phyloP scores from a whole-genome alignment of 2,888 invertebrate species.

The Deladenus siricidicola region DNA sequence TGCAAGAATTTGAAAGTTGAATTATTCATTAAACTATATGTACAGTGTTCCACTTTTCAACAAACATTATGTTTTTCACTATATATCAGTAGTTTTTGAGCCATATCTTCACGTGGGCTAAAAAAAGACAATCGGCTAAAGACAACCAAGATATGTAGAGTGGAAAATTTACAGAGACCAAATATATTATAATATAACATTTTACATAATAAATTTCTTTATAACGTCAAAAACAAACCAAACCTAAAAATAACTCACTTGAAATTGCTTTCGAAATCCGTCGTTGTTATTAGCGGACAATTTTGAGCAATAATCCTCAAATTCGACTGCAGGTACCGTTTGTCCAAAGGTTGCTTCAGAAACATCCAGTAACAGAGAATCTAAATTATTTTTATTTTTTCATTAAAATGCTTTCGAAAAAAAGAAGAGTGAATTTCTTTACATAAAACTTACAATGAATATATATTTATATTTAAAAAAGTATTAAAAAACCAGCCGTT shows the following conservation, averaged over 20 bases:
- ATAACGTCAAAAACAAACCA: no score
- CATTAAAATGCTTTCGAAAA: conserved; percentile 9
- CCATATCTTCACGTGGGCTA: background rate
- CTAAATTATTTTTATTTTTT: no score
- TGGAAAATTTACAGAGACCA: background rate
- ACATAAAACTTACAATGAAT: no score
- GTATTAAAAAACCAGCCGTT: conserved; percentile 9
- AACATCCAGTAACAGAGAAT: background rate
- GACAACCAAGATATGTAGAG: background rate
- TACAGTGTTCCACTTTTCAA: no score
- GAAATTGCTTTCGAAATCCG: conserved; percentile 42
- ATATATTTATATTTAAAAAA: background rate
- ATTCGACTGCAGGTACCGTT: conserved; percentile 42
- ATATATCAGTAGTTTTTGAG: background rate
- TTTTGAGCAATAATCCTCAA: conserved; percentile 48
- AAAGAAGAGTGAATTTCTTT: conserved; percentile 6
- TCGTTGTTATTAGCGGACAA: conserved; percentile 35
- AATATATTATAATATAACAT: background rate
- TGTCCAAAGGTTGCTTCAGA: conserved; percentile 9
- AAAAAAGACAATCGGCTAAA: background rate
- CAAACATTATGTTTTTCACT: background rate
- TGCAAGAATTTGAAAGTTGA: no score
- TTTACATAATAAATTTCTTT: background rate
- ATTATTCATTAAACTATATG: no score
- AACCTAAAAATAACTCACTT: no score